phyloP scores from a whole-genome alignment of 2,888 invertebrate genomes.

The Phyllotreta cruciferae region DNA sequence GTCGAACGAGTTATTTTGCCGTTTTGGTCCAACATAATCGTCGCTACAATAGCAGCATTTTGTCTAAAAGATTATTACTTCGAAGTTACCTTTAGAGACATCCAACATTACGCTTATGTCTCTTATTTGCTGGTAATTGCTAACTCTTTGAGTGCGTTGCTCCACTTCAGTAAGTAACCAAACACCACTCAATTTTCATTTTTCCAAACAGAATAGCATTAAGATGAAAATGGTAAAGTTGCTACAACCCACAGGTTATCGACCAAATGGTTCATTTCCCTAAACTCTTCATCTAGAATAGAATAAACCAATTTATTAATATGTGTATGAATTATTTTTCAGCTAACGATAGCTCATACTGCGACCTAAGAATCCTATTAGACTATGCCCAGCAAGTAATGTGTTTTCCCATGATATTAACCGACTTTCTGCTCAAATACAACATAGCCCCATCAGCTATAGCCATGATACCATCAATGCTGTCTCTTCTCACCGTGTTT shows the following conservation, averaged over 20 bases:
- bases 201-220: not conserved
- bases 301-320: too few species aligned
- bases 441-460: conserved; percentile 40
- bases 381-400: conserved; percentile 42
- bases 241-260: too few species aligned
- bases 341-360: conserved; percentile 43
- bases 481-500: conserved; percentile 40
- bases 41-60: conserved; percentile 18
- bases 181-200: not conserved
- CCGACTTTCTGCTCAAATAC: conserved; percentile 40
- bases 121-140: conserved; percentile 27
- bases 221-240: not conserved
- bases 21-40: conserved; percentile 11
- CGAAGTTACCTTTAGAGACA: conserved; percentile 25
- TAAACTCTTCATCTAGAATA: too few species aligned
- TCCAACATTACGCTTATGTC: conserved; percentile 23
- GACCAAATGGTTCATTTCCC: too few species aligned
- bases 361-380: conserved; percentile 40
- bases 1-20: conserved; percentile 20
- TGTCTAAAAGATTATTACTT: conserved; percentile 31
- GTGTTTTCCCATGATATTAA: conserved; percentile 40
- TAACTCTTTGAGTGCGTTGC: conserved; percentile 26
- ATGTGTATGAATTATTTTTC: conserved; percentile 23
- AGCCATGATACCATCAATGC: conserved; percentile 35
- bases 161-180: conserved; percentile 30